Base-by-base conservation (phyloP, 2,797 vertebrate genomes). In the Sebastiscus tertius region DNA sequence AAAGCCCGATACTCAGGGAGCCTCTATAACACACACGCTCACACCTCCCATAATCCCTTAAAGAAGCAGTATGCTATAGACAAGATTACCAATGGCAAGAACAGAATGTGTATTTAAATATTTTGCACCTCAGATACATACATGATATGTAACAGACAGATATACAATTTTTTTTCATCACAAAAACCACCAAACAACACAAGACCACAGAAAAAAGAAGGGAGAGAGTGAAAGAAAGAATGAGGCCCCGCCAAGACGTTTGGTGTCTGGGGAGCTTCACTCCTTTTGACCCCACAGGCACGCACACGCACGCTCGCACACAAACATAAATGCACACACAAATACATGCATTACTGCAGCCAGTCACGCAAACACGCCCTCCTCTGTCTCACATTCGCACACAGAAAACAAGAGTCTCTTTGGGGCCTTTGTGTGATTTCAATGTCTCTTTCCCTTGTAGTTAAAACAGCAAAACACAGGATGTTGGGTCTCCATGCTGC, bases 71-170 rank as follows among this genome's bases (percentile, higher is more conserved):
- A 91, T 80, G 79, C 89, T 87, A 74, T 74, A 93, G 88, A 94
- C 92, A 67, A 77, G 80, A 70, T 95, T 95, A 96, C 94, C 96
- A 96, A 97, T 96, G 95, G 95, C 95, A 95, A 96, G 95, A 96
- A 96, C 94, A 95, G 94, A 96, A 96, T 96, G 96, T 96, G 96
- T 97, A 96, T 97, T 97, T 96, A 96, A 96, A 97, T 96, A 97
- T 96, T 96, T 94, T 96, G 95, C 95, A 96, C 96, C 94, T 95
- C 92, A 96, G 95, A 95, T 96, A 96, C 95, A 96, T 94, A 96
- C 94, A 96, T 95, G 95, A 96, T 96, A 96, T 97, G 96, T 95
- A 96, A 96, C 95, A 95, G 96, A 97, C 96, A 96, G 94, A 95
- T 97, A 96, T 96, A 96, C 95, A 96, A 89, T 95, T 94, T 95